Conservation (phyloP, 2,797 vertebrate genomes). For the Champsocephalus gunnari region DNA sequence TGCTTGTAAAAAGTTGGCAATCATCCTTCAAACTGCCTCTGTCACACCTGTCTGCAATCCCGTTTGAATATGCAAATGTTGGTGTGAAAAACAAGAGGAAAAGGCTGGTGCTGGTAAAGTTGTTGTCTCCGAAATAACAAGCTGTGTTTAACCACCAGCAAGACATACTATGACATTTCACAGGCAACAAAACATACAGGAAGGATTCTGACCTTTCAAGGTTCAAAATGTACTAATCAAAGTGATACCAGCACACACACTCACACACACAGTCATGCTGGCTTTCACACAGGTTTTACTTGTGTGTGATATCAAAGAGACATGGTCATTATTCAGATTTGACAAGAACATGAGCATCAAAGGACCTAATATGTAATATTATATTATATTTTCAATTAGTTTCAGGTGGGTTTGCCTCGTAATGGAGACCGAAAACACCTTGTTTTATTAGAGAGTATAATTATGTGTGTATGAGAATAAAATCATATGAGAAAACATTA, state of each 20-base stretch:
- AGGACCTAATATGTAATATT: background rate
- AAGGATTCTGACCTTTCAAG: conserved; percentile 74
- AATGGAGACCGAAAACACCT: background rate
- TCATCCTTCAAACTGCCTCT: background rate
- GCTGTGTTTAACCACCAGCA: conserved; percentile 48
- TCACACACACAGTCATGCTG: background rate
- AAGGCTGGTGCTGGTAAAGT: conserved; percentile 6
- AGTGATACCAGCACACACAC: conserved; percentile 32
- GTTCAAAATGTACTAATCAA: conserved; percentile 56
- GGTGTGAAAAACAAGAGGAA: background rate
- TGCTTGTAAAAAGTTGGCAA: conserved; percentile 1
- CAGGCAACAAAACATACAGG: conserved; percentile 61
- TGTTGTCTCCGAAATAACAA: conserved; percentile 46
- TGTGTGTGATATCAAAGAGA: background rate
- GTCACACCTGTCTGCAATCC: background rate
- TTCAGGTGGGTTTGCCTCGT: background rate
- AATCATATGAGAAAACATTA: background rate
- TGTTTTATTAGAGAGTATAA: background rate
- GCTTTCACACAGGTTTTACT: conserved; percentile 12
- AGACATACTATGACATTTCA: conserved; percentile 78
- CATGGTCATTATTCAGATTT: conserved; percentile 14
- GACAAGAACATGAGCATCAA: conserved; percentile 9
- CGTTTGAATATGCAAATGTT: conserved; percentile 32
- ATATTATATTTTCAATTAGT: background rate
- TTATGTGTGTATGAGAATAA: background rate